Evolutionary conservation across 2,797 vertebrate genomes (phyloP), one percentile per base, ranked within the genome.

Genomic region (Gallinago stenura): DNA sequence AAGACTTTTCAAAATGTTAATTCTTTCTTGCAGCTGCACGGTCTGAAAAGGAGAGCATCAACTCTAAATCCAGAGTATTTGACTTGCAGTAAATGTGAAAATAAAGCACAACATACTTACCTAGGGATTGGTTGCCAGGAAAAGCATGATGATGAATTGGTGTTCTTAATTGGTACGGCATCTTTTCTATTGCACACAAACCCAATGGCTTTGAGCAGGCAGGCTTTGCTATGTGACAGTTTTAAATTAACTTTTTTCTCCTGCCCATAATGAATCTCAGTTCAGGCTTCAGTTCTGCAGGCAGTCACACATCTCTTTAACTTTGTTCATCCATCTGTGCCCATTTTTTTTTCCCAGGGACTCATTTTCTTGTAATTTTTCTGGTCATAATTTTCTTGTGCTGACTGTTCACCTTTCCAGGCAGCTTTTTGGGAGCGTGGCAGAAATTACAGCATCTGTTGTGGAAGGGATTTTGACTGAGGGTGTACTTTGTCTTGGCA

Each of bases 401-500:
- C 43, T 79, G 28, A 5, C 46, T 48, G 24, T 19, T 71, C 4
- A 4, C 58, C 45, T 92, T 89, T 64, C 37, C 72, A 71, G 58
- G 24, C 16, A 21, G 16, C 48, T 90, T 22, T 12, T 16, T 22
- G 28, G 60, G 30, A 71, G 15, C 0, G 0, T 16, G 33, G 26
- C 41, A 31, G 66, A 56, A 53, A 10, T 31, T 37, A 28, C 19
- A 22, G 17, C 5, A 2, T 22, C 7, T 26, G 39, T 19, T 0
- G 1, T 6, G 54, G 61, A 31, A 69, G 24, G 28, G 61, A 16
- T 69, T 70, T 46, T 79, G 72, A 81, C 77, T 83, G 28, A 70
- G 61, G 10, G 15, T 83, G 51, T 93, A 30, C 88, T 69, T 93
- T 83, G 19, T 50, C 31, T 61, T 84, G 97, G 64, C 96, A 99